Evolutionary conservation across 2,113 vertebrate species (phyloP), one percentile per base, ranked within the genome.

Genomic region (Nycticorax nycticorax): DNA sequence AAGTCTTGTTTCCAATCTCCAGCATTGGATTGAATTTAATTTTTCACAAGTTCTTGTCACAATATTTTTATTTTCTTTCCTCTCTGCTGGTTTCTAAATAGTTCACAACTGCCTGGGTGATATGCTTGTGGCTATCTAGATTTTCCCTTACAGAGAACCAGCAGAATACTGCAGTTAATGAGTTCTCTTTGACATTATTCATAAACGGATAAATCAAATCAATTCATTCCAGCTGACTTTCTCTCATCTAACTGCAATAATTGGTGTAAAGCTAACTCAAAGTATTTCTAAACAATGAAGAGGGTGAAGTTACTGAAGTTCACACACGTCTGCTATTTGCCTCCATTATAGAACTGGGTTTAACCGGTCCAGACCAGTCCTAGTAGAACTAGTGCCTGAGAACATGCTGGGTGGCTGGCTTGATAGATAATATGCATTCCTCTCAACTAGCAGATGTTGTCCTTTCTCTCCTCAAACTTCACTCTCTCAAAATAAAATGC

Each of bases 171-270:
- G 12, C 5, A 76, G 48, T 80, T 96, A 82, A 79, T 66, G 64
- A 81, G 7, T 82, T 94, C 89, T 90, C 74, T 92, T 88, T 85
- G 53, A 90, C 85, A 37, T 43, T 87, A 30, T 89, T 91, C 64
- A 48, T 48, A 91, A 87, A 62, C 0, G 0, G 33, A 91, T 91
- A 92, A 85, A 88, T 94, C 73, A 85, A 41, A 82, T 68, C 32
- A 92, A 94, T 84, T 12, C 56, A 81, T 88, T 90, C 82, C 85
- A 78, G 45, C 64, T 92, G 87, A 76, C 37, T 83, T 66, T 72
- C 76, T 92, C 28, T 89, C 63, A 35, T 88, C 68, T 88, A 92
- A 73, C 71, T 62, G n/a, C 62, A 41, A 66, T 43, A 85, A 60
- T 55, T 68, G 47, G 27, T 77, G 79, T 73, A 67, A 89, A 24